These are phyloP conservation scores for Sinonovacula constricta DNA, from an alignment of 1,140 invertebrate species.

Conservation along the genomic window DNA sequence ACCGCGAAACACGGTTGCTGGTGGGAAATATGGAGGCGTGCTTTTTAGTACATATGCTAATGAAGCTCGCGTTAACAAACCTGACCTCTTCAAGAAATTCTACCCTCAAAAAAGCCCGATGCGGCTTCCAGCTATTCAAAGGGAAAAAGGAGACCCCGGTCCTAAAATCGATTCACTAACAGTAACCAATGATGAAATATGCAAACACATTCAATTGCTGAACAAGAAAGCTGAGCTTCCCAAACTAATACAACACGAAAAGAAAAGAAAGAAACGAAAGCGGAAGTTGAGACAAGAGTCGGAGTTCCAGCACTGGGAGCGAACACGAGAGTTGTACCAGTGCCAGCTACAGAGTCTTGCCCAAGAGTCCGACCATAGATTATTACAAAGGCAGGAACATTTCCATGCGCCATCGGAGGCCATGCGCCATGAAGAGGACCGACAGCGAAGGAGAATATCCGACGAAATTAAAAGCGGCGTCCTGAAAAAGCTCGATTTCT, in stretches of 20 bases:
- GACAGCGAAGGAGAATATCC: not conserved
- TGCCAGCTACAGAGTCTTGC: not conserved
- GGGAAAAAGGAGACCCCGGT: not conserved
- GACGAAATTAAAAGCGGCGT: not conserved
- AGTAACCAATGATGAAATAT: not conserved
- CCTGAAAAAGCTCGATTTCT: no score
- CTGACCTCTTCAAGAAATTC: conserved; percentile 26
- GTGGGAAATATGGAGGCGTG: conserved; percentile 24
- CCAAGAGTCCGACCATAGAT: not conserved
- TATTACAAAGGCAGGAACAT: not conserved
- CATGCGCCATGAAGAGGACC: not conserved
- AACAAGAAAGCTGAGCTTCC: not conserved
- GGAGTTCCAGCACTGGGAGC: conserved; percentile 24
- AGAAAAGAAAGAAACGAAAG: not conserved
- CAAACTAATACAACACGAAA: not conserved
- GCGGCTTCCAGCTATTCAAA: conserved; percentile 22
- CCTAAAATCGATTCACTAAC: not conserved
- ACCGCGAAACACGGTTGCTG: conserved; percentile 6
- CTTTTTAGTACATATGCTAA: not conserved
- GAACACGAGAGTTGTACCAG: not conserved
- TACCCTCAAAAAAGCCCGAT: conserved; percentile 23
- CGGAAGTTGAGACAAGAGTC: conserved; percentile 9
- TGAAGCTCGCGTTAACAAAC: not conserved
- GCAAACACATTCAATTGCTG: not conserved
- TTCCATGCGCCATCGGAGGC: not conserved